Percentiles rank a stretch among this genome's conserved stretches.
Evolutionary conservation across 2,888 invertebrate species (phyloP).

Genomic region (Aplocera efformata): DNA sequence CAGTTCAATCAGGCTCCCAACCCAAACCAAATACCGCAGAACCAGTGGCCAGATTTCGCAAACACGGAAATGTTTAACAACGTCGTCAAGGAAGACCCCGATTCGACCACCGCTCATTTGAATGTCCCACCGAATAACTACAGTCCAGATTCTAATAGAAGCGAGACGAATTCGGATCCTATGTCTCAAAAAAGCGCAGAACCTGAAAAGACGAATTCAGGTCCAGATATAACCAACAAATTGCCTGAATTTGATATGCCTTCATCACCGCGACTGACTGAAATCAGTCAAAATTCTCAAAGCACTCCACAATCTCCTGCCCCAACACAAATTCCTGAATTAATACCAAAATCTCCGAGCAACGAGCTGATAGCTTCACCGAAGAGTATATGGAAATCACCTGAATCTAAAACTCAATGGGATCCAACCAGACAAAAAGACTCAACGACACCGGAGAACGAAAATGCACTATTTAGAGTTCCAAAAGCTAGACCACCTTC

Average conservation of each 20-base stretch:
- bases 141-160: slow-evolving; percentile 75
- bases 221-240: slow-evolving; percentile 56
- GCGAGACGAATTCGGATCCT: slow-evolving; percentile 68
- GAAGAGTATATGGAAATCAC: slow-evolving; percentile 72
- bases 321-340: slow-evolving; percentile 57
- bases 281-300: slow-evolving; percentile 68
- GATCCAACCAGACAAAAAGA: slow-evolving; percentile 67
- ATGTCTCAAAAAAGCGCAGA: slow-evolving; percentile 52
- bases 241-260: slow-evolving; percentile 71
- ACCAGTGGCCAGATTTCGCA: slow-evolving; percentile 72
- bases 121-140: slow-evolving; percentile 71
- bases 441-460: slow-evolving; percentile 54
- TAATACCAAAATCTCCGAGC: slow-evolving; percentile 56
- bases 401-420: slow-evolving; percentile 66
- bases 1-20: slow-evolving; percentile 38
- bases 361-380: slow-evolving; percentile 48
- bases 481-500: slow-evolving; percentile 84
- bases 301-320: slow-evolving; percentile 65
- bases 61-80: slow-evolving; percentile 70
- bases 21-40: slow-evolving; percentile 47
- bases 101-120: slow-evolving; percentile 84
- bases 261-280: slow-evolving; percentile 65
- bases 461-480: slow-evolving; percentile 81
- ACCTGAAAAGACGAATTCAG: slow-evolving; percentile 52
- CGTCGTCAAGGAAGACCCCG: slow-evolving; percentile 86